Evolutionary conservation across 92 coral and sea anemone genomes (phyloP), one percentile per base, ranked within the genome.

Genomic region (Palythoa grandiflora): DNA sequence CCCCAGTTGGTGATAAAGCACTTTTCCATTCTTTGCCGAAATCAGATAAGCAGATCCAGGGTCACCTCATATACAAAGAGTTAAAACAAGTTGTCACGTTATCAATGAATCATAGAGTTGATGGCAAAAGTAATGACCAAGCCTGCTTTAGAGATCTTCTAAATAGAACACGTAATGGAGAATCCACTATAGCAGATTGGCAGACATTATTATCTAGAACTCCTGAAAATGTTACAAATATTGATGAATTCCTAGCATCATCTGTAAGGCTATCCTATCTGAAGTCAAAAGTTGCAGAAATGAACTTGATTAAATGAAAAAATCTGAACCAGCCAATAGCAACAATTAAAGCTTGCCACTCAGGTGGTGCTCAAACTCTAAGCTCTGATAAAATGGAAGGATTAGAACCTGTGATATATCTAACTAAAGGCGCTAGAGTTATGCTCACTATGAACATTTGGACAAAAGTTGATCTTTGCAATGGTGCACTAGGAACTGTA

Each of bases 1-100:
- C 94, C 55, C 94, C 94, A 2, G 94, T 91, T 85, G 90, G 92
- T 76, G 94, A 93, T 77, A 93, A 93, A 89, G 85, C 90, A 89
- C 84, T 89, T 65, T 87, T 21, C 59, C 91, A 88, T 87, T 74
- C 91, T 17, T 57, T 85, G 72, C 94, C 94, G 12, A 89, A 91
- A 86, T 50, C 90, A 80, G 92, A 88, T 47, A 89, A 91, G 74
- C 92, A 87, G 37, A 85, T 77, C 38, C 86, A 90, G 78, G 96
- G 93, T 38, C 83, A 74, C 57, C 84, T 85, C 55, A 91, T 93
- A 75, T 93, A 88, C 76, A 71, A 92, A 81, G 59, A 92, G 89
- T 90, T 92, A 44, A 88, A 93, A 91, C 38, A 88, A 78, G 94
- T 89, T 47, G 90, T 93, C 38, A n/a, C 89, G 54, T 91, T 93